A percentile compares a stretch with the other conserved stretches of the same genome.
Evolutionary conservation across 2,797 vertebrate genomes (phyloP).

Genomic region (Antrozous pallidus): DNA sequence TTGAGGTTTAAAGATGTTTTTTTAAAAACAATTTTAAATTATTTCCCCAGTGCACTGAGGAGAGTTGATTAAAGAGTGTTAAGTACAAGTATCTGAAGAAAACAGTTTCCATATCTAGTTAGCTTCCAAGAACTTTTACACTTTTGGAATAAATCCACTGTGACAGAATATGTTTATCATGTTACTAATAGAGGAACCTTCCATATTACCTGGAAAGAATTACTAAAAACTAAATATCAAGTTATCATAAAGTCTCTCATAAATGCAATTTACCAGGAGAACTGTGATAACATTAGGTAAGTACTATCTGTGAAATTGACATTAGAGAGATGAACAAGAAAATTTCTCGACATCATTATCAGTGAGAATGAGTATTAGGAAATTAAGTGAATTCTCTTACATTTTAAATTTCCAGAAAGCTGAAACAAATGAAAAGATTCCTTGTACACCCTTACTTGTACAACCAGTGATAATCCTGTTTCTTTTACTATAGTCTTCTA

Average conservation of each 20-base stretch:
- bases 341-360: constrained; percentile 68
- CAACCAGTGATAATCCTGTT: constrained; percentile 70
- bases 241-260: constrained; percentile 39
- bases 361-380: constrained; percentile 68
- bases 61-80: background rate
- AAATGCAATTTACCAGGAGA: constrained; percentile 74
- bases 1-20: background rate
- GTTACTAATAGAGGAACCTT: background rate
- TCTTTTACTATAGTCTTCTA: constrained; percentile 66
- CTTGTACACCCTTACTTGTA: constrained; percentile 38
- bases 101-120: background rate
- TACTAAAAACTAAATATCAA: constrained; percentile 29
- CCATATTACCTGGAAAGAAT: background rate
- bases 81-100: background rate
- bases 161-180: background rate
- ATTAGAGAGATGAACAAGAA: constrained; percentile 71
- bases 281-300: constrained; percentile 71
- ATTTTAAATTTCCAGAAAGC: constrained; percentile 75
- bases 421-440: constrained; percentile 70
- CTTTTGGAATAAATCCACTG: background rate
- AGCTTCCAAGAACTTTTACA: fast-evolving
- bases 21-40: background rate
- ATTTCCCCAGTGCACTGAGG: background rate
- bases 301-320: constrained; percentile 63
- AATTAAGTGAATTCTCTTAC: constrained; percentile 73